Conservation (phyloP, 2,888 invertebrate genomes). For the Acrocyrtus sp. region DNA sequence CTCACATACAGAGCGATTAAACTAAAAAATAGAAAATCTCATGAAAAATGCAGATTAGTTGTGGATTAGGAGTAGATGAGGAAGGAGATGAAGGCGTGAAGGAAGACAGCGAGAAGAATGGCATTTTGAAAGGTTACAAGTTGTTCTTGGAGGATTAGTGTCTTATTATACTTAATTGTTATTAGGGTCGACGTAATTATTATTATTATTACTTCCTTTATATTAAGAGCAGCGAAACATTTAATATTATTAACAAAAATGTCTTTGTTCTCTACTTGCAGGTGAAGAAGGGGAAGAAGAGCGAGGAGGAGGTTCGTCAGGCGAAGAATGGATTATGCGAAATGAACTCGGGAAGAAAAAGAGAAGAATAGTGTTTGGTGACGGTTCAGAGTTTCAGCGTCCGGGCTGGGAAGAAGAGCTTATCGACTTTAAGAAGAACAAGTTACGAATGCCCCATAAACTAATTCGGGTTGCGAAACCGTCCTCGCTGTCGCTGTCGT, state of each 20-base stretch:
- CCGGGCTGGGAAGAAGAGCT: conserved; percentile 88
- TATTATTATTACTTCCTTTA: too few relatives aligned
- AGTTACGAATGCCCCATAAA: conserved; percentile 82
- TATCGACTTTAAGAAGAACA: conserved; percentile 79
- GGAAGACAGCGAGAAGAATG: too few relatives aligned
- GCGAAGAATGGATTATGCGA: conserved; percentile 63
- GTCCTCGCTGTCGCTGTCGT: conserved; percentile 67
- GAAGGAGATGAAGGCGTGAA: too few relatives aligned
- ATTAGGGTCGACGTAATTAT: too few relatives aligned
- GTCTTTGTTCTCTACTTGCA: conserved; percentile 17
- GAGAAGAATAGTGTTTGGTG: conserved; percentile 67
- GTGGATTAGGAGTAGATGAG: too few relatives aligned
- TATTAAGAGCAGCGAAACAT: too few relatives aligned
- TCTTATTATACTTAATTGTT: too few relatives aligned
- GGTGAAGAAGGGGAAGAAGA: conserved; percentile 55
- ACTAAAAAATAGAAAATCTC: too few relatives aligned
- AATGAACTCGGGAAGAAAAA: conserved; percentile 60
- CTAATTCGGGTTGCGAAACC: conserved; percentile 83
- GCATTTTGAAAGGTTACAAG: too few relatives aligned
- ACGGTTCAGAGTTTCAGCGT: conserved; percentile 75
- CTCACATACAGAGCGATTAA: too few relatives aligned
- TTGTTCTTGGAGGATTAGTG: too few relatives aligned
- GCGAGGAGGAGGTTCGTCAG: conserved; percentile 56
- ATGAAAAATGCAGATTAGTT: too few relatives aligned
- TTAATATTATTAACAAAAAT: not conserved